Conservation (phyloP, 2,888 invertebrate species). For the Graphium colonna region DNA sequence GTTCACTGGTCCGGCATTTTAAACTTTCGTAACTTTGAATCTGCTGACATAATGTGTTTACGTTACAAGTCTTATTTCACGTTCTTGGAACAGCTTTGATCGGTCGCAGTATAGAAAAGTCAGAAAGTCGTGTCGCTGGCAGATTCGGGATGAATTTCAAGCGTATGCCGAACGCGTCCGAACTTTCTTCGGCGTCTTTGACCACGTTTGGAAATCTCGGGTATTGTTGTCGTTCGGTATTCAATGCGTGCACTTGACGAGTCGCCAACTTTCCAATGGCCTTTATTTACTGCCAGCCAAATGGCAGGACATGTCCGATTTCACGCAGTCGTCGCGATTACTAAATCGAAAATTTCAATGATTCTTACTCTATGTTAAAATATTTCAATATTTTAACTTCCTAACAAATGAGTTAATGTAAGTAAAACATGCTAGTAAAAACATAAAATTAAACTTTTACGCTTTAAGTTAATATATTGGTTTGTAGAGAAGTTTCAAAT, state of each 20-base stretch:
- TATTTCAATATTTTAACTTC: too few relatives aligned
- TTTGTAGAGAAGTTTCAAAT: slow-evolving; percentile 3
- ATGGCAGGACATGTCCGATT: slow-evolving; percentile 48
- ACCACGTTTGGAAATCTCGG: slow-evolving; percentile 64
- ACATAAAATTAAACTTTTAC: too few relatives aligned
- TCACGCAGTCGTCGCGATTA: slow-evolving; percentile 39
- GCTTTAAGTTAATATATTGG: too few relatives aligned
- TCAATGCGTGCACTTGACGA: slow-evolving; percentile 47
- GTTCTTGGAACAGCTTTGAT: not conserved
- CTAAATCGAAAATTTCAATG: slow-evolving; percentile 19
- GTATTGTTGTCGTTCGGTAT: slow-evolving; percentile 73
- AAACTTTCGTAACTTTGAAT: too few relatives aligned
- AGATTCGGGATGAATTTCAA: slow-evolving; percentile 9
- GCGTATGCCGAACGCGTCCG: slow-evolving; percentile 27
- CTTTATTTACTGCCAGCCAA: slow-evolving; percentile 49
- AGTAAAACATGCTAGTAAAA: too few relatives aligned
- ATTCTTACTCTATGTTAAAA: not conserved
- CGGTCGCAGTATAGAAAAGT: not conserved
- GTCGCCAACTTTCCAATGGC: slow-evolving; percentile 66
- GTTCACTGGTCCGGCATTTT: too few relatives aligned
- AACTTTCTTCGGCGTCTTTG: slow-evolving; percentile 63
- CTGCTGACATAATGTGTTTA: not conserved
- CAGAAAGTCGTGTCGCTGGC: not conserved
- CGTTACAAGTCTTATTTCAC: not conserved
- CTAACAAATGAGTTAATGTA: too few relatives aligned